Evolutionary conservation across 2,888 invertebrate species (phyloP).

Genomic region (Ferdinandea cuprea): DNA sequence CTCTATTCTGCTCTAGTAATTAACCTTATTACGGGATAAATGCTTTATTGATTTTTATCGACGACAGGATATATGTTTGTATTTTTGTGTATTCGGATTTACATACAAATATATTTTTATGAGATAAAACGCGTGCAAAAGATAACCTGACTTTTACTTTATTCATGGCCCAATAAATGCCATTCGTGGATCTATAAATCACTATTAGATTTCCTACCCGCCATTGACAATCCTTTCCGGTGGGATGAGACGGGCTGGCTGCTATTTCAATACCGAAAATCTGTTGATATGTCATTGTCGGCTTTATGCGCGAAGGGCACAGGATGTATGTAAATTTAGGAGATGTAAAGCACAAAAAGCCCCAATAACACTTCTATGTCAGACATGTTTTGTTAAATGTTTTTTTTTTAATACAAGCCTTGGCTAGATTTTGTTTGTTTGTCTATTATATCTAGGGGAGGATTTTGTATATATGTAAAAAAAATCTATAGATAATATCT

Average conservation of each 20-base stretch:
- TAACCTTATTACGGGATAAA: conserved; percentile 9
- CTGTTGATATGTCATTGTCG: conserved; percentile 40
- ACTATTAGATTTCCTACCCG: conserved; percentile 24
- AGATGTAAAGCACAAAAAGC: not conserved
- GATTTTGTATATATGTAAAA: not conserved
- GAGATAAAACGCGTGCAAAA: not conserved
- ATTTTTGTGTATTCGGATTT: no score
- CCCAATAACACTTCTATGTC: not conserved
- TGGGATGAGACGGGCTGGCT: not conserved
- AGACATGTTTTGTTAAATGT: not conserved
- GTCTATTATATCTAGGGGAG: no score
- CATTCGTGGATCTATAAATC: conserved; percentile 48
- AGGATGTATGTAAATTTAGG: not conserved
- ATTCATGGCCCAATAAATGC: conserved; percentile 51
- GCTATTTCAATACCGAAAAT: conserved; percentile 13
- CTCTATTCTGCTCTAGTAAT: conserved; percentile 12
- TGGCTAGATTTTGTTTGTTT: no score
- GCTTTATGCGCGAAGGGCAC: not conserved
- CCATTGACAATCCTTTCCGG: conserved; percentile 33
- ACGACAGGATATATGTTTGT: not conserved
- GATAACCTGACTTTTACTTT: conserved; percentile 14
- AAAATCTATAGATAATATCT: not conserved
- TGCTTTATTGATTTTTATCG: conserved; percentile 27
- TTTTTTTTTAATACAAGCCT: no score
- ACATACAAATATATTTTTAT: no score